Evolutionary conservation across 2,797 vertebrate species (phyloP).

Genomic region (Pseudochromis fuscus): DNA sequence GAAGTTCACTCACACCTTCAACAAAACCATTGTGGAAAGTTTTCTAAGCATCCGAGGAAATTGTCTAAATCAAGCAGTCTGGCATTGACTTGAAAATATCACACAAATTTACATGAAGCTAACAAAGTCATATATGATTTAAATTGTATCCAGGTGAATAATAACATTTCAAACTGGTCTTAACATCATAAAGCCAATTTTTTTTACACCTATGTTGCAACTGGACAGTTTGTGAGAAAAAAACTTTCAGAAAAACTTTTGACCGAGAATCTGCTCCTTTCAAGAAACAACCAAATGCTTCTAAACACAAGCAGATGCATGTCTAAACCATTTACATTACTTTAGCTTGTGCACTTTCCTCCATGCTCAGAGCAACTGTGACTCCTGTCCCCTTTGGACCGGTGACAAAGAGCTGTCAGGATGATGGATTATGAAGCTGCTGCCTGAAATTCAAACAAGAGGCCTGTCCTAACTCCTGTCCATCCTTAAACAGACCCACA

Average conservation of each 20-base stretch:
- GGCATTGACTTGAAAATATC: background rate
- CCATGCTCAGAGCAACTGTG: constrained; percentile 45
- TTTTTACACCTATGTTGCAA: background rate
- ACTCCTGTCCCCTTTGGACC: constrained; percentile 63
- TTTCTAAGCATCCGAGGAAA: background rate
- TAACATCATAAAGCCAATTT: too few species aligned
- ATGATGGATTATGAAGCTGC: constrained; percentile 80
- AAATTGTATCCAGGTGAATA: too few species aligned
- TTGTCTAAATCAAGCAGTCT: too few species aligned
- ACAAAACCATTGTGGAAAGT: background rate
- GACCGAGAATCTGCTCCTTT: constrained; percentile 16
- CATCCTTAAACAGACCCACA: constrained; percentile 71
- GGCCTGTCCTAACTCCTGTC: constrained; percentile 73
- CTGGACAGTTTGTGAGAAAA: background rate
- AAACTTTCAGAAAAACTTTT: constrained; percentile 20
- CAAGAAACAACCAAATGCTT: constrained; percentile 36
- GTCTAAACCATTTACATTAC: constrained; percentile 62
- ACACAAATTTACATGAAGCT: background rate
- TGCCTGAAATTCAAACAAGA: constrained; percentile 71
- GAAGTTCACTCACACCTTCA: background rate
- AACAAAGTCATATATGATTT: background rate
- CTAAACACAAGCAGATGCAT: constrained; percentile 59
- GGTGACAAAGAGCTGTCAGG: constrained; percentile 77
- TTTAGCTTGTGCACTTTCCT: constrained; percentile 57
- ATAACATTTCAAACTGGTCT: too few species aligned